phyloP scores from a whole-genome alignment of 2,888 invertebrate species.

The Cephus sareptanus region DNA sequence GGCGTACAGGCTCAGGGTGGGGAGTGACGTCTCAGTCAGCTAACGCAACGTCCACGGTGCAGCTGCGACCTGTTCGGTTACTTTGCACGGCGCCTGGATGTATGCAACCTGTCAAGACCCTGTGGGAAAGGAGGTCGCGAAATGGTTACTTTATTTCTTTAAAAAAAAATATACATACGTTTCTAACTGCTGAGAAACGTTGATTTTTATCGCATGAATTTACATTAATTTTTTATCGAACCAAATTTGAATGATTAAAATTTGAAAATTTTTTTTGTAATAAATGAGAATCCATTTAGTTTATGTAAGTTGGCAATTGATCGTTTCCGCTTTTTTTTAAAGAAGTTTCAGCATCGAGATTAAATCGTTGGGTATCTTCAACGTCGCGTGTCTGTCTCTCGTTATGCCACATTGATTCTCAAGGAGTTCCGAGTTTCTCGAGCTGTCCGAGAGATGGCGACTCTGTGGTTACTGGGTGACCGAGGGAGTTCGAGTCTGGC shows the following conservation, averaged over 20 bases:
- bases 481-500: neutral
- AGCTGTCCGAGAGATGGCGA: neutral
- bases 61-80: neutral
- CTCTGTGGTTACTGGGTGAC: slow-evolving; percentile 4
- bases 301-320: neutral
- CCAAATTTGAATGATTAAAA: neutral
- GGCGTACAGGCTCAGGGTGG: slow-evolving; percentile 33
- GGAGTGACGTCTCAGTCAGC: slow-evolving; percentile 57
- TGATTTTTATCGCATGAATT: neutral
- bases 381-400: neutral
- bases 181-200: too few relatives aligned
- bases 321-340: neutral
- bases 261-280: neutral
- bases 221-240: neutral
- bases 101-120: neutral
- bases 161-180: neutral
- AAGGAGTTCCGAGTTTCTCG: neutral
- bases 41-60: slow-evolving; percentile 11
- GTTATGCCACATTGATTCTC: slow-evolving; percentile 1
- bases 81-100: neutral
- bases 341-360: neutral
- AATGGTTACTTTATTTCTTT: neutral
- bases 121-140: neutral
- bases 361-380: neutral
- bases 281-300: neutral